Percentiles rank a stretch among this genome's conserved stretches.
Evolutionary conservation across 2,888 invertebrate genomes (phyloP).

Genomic region (Drosophila sordidapex): DNA sequence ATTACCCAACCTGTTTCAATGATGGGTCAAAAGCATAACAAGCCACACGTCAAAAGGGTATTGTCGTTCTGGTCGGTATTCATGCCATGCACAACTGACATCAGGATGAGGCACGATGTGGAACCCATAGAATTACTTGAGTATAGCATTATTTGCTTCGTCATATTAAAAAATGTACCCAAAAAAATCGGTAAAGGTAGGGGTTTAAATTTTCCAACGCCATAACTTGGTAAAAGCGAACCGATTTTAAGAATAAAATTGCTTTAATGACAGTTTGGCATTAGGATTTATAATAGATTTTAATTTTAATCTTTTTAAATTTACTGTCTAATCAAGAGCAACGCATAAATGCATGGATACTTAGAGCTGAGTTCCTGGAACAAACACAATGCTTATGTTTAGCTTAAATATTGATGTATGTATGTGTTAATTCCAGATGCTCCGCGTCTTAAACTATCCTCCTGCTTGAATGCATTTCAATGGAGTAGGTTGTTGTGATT

Average conservation of each 20-base stretch:
- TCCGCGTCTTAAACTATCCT: background rate
- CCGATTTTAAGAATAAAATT: too few species aligned
- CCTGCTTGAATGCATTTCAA: too few species aligned
- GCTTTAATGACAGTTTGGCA: too few species aligned
- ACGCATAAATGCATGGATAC: too few species aligned
- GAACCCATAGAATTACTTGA: background rate
- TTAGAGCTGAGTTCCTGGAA: background rate
- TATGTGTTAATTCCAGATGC: background rate
- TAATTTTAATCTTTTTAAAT: too few species aligned
- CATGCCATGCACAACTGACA: background rate
- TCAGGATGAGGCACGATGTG: background rate
- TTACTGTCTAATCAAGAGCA: too few species aligned
- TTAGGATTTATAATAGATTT: too few species aligned
- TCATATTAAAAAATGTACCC: background rate
- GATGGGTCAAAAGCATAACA: constrained; percentile 39
- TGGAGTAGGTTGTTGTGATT: too few species aligned
- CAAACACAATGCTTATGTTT: background rate
- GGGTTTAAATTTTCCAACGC: too few species aligned
- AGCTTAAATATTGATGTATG: too few species aligned
- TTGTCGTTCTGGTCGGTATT: constrained; percentile 4
- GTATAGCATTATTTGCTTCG: background rate
- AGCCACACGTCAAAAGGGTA: constrained; percentile 23
- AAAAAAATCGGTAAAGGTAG: too few species aligned
- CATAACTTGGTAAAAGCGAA: too few species aligned
- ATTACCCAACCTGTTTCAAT: constrained; percentile 55